Evolutionary conservation across 2,888 invertebrate species (phyloP).

Genomic region (Hydropsyche betteni): DNA sequence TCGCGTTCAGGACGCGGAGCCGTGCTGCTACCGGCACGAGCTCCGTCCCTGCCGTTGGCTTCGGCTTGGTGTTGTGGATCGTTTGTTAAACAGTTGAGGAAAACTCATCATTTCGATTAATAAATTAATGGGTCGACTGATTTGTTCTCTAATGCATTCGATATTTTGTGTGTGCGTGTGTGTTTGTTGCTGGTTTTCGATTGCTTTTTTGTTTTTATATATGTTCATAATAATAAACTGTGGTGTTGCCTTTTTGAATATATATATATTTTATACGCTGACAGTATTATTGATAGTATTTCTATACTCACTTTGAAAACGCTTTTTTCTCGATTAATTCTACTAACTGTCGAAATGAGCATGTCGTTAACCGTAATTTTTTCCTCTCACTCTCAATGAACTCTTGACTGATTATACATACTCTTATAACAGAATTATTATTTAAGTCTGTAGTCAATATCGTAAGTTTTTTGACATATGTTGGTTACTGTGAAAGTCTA

Average conservation of each 20-base stretch:
- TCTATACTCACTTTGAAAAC: background rate
- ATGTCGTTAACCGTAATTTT: conserved; percentile 15
- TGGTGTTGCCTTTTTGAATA: conserved; percentile 45
- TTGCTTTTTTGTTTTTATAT: conserved; percentile 40
- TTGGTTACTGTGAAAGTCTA: too few species aligned
- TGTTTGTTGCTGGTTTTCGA: conserved; percentile 52
- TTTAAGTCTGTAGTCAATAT: background rate
- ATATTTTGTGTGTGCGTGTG: conserved; percentile 52
- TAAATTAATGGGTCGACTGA: background rate
- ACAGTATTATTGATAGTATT: conserved; percentile 28
- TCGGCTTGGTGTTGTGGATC: conserved; percentile 83
- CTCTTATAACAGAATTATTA: background rate
- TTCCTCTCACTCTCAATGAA: background rate
- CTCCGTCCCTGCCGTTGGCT: conserved; percentile 59
- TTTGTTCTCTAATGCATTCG: background rate
- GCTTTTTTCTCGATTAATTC: background rate
- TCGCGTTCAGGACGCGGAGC: conserved; percentile 50
- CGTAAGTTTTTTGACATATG: too few species aligned
- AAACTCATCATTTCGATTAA: conserved; percentile 77
- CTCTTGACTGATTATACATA: conserved; percentile 10
- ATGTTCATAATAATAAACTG: conserved; percentile 43
- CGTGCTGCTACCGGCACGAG: conserved; percentile 53
- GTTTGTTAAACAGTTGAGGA: conserved; percentile 80
- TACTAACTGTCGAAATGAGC: conserved; percentile 14
- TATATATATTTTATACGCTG: conserved; percentile 24